phyloP scores from a whole-genome alignment of 2,888 invertebrate species.

The Sarcophaga variegata region DNA sequence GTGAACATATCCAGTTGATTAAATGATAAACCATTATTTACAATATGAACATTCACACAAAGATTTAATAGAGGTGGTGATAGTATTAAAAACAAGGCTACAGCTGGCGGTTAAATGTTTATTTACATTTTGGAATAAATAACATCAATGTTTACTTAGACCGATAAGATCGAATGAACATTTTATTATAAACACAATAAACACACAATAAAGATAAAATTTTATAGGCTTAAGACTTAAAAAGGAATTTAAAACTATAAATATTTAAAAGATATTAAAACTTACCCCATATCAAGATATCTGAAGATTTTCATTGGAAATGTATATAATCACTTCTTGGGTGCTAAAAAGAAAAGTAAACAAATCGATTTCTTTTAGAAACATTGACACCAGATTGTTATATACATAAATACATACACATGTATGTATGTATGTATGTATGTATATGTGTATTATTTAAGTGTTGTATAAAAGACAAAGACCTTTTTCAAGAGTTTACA shows the following conservation, averaged over 20 bases:
- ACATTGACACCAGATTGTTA: neutral
- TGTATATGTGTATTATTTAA: neutral
- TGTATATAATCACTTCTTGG: neutral
- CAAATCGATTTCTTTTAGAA: neutral
- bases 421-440: too few species aligned
- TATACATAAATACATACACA: too few species aligned
- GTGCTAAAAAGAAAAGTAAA: conserved; percentile 2
- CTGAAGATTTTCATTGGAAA: neutral
- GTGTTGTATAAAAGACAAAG: too few species aligned
- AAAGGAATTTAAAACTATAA: neutral
- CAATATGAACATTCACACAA: neutral
- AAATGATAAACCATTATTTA: neutral
- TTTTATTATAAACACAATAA: neutral
- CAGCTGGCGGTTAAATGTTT: conserved; percentile 13
- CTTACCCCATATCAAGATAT: conserved; percentile 36
- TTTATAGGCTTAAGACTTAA: neutral
- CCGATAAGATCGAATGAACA: conserved; percentile 23
- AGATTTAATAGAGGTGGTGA: neutral
- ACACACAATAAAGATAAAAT: conserved; percentile 3
- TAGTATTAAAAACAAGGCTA: neutral
- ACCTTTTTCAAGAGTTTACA: too few species aligned
- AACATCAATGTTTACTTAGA: neutral
- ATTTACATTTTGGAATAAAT: conserved; percentile 12
- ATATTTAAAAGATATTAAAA: conserved; percentile 15
- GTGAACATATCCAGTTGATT: neutral